Base-by-base conservation (phyloP, 2,888 invertebrate genomes). In the Parnassius apollo region DNA sequence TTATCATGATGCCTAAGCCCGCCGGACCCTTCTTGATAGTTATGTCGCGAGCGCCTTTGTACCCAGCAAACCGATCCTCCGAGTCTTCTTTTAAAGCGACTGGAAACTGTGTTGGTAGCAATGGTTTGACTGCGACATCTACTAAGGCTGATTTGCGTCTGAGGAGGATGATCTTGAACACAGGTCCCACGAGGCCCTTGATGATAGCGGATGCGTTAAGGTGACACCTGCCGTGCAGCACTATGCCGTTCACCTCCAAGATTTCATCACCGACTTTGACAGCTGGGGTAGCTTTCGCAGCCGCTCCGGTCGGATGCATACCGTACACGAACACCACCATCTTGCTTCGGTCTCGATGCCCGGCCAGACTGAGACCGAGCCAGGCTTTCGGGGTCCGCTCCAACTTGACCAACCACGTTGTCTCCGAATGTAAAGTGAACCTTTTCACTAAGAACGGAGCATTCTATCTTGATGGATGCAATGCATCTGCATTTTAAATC, bases 281-380 rank as follows among this genome's bases (percentile, higher is more conserved):
- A 45, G 95, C 93, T 9, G 95, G 94, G 8, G 95, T 94, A 4
- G 94, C 93, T 71, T 94, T 94, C 67, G 93, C 94, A 2, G 97
- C 96, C 0, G 95, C 93, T 12, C 98, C 98, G 2, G 95, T 95
- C 0, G 98, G 97, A 85, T 98, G 96, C 60, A 99, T 93, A n/a
- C 98, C 99, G 72, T 98, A 98, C 42, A 99, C 95, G 86, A 98
- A 98, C 65, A 98, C 98, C 42, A 98, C 98, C 98, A 98, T 98
- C 77, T 96, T 96, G 78, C 95, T 96, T 55, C 98, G 94, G 87
- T 99, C 98, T 77, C 96, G 94, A 91, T 99, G 98, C 0, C 99
- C 99, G 0, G 98, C 98, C 69, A 99, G 91, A 61, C 97, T 97
- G 67, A 99, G 93, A 2, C 99, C 99, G 61, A 99, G 93, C 0